Evolutionary conservation across 1,140 invertebrate species (phyloP).

Genomic region (Orussus abietinus): DNA sequence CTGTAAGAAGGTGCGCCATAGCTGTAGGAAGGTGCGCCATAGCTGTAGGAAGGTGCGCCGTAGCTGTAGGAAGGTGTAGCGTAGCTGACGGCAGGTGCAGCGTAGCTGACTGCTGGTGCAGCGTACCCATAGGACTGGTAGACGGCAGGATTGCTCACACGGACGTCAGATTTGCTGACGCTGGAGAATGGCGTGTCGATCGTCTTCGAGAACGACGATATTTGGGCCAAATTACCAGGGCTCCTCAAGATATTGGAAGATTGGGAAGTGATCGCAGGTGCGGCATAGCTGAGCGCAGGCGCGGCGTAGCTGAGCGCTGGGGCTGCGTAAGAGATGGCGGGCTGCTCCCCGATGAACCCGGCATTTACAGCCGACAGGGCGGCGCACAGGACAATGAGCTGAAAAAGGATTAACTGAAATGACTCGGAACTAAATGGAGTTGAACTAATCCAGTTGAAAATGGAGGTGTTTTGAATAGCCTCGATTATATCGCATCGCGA

Average conservation of each 20-base stretch:
- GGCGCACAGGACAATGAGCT: constrained; percentile 19
- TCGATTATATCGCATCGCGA: background rate
- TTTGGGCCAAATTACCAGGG: constrained; percentile 60
- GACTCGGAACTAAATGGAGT: background rate
- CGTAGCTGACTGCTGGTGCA: constrained; percentile 20
- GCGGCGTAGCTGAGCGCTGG: constrained; percentile 22
- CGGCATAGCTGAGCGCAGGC: constrained; percentile 39
- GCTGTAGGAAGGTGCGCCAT: constrained; percentile 6
- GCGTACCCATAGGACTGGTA: constrained; percentile 32
- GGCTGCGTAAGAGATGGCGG: constrained; percentile 19
- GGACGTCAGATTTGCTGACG: constrained; percentile 60
- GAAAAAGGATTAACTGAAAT: background rate
- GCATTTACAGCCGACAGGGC: constrained; percentile 17
- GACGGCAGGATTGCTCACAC: constrained; percentile 61
- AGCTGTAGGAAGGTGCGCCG: constrained; percentile 8
- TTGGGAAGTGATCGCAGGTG: constrained; percentile 58
- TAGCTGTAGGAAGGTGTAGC: constrained; percentile 23
- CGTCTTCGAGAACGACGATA: constrained; percentile 62
- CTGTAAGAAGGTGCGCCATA: constrained; percentile 7
- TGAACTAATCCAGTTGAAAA: background rate
- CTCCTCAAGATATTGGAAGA: constrained; percentile 61
- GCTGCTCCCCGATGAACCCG: constrained; percentile 12
- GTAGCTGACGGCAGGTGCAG: constrained; percentile 23
- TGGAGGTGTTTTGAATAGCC: background rate
- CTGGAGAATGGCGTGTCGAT: constrained; percentile 68